phyloP scores from a whole-genome alignment of 2,888 invertebrate species.

The Hedya salicella region DNA sequence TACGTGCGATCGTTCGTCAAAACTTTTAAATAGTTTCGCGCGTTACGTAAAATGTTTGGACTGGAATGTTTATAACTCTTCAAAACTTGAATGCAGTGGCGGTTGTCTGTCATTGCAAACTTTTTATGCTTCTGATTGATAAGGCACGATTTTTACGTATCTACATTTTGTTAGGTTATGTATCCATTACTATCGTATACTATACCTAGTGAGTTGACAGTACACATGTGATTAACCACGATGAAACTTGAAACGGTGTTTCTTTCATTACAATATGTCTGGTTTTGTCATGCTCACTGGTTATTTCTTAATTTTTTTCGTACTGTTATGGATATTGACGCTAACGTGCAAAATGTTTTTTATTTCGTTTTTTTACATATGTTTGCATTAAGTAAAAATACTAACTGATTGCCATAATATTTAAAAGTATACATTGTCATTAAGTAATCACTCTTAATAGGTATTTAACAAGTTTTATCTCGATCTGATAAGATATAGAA shows the following conservation, averaged over 20 bases:
- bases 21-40: slow-evolving; percentile 31
- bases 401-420: slow-evolving; percentile 6
- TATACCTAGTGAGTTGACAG: slow-evolving; percentile 3
- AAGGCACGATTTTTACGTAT: not conserved
- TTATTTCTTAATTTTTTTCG: not conserved
- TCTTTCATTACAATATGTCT: slow-evolving; percentile 20
- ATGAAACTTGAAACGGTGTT: slow-evolving; percentile 25
- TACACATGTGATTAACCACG: slow-evolving; percentile 24
- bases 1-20: slow-evolving; percentile 4
- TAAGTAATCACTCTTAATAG: slow-evolving; percentile 28
- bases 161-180: slow-evolving; percentile 15
- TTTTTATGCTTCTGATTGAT: not conserved
- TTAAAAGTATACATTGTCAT: slow-evolving; percentile 8
- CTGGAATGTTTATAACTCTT: slow-evolving; percentile 8
- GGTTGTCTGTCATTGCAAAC: not conserved
- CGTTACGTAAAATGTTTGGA: slow-evolving; percentile 13
- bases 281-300: not conserved
- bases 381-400: not conserved
- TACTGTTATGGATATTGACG: not conserved
- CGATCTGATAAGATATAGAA: slow-evolving; percentile 39
- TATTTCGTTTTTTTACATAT: not conserved
- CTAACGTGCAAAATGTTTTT: not conserved
- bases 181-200: slow-evolving; percentile 1
- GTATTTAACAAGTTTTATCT: slow-evolving; percentile 23
- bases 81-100: not conserved